These are phyloP conservation scores for Lepidurus couesii DNA, from an alignment of 1,140 invertebrate species.

Conservation along the genomic window DNA sequence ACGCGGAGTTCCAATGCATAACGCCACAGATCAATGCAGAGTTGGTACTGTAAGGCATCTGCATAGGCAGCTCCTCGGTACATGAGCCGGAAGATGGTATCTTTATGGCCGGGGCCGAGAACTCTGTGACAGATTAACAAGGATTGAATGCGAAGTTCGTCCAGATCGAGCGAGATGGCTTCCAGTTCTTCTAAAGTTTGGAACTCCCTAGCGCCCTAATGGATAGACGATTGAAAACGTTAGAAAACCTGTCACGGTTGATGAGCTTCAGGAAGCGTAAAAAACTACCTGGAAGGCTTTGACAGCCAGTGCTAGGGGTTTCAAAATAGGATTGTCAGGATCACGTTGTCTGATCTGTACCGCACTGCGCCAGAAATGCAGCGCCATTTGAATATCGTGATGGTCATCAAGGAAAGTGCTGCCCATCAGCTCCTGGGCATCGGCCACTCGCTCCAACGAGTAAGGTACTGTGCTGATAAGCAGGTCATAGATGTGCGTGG, in stretches of 20 bases:
- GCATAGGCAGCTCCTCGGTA: constrained; percentile 77
- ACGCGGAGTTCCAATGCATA: constrained; percentile 71
- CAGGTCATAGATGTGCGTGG: constrained; percentile 71
- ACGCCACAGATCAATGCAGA: constrained; percentile 78
- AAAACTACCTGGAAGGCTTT: constrained; percentile 23
- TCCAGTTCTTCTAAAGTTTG: constrained; percentile 62
- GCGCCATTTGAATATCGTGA: constrained; percentile 44
- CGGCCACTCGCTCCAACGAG: constrained; percentile 60
- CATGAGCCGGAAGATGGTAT: constrained; percentile 50
- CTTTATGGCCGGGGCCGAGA: constrained; percentile 64
- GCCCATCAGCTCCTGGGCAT: constrained; percentile 77
- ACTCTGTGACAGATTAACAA: constrained; percentile 75
- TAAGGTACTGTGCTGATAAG: constrained; percentile 60
- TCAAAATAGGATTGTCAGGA: constrained; percentile 29
- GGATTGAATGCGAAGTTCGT: constrained; percentile 73
- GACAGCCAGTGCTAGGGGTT: constrained; percentile 31
- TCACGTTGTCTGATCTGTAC: constrained; percentile 49
- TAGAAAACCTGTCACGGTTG: neutral
- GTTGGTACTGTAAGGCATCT: constrained; percentile 72
- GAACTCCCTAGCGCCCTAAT: constrained; percentile 64
- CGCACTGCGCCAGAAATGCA: constrained; percentile 57
- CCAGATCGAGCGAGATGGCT: constrained; percentile 63
- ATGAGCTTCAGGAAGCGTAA: neutral
- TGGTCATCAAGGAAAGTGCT: constrained; percentile 69
- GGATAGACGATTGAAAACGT: constrained; percentile 46